Conservation (phyloP, 2,113 vertebrate species). For the Capricornis sumatraensis region DNA sequence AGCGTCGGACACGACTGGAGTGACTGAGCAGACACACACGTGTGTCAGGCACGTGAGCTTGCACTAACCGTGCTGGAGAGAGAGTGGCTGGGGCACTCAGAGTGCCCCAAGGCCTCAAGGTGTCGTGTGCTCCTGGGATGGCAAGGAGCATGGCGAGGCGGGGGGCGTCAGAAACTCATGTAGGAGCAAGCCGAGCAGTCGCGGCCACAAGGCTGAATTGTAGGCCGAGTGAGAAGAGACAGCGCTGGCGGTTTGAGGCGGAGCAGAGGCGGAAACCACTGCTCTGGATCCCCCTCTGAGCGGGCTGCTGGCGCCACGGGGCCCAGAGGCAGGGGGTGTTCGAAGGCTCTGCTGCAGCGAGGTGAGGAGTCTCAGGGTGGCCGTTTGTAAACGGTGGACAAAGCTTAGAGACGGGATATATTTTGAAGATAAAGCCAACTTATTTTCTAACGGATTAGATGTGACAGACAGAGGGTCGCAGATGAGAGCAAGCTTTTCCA, state of each 20-base stretch:
- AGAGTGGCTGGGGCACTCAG: neutral
- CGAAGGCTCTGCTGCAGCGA: neutral
- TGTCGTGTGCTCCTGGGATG: fast-evolving
- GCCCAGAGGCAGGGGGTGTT: too few relatives aligned
- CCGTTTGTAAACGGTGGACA: neutral
- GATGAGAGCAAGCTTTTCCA: neutral
- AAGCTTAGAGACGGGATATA: neutral
- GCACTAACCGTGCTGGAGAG: neutral
- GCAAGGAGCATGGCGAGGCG: too few relatives aligned
- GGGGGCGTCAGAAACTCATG: neutral
- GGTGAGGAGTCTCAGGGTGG: neutral
- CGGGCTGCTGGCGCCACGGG: fast-evolving
- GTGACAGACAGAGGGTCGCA: neutral
- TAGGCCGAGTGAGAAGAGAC: neutral
- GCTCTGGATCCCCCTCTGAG: neutral
- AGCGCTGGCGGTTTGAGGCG: neutral
- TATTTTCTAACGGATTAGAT: neutral
- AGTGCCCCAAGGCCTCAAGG: neutral
- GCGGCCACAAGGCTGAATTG: neutral
- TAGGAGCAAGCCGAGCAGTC: neutral
- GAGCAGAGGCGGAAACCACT: neutral
- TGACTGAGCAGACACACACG: fast-evolving
- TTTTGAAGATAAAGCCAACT: neutral
- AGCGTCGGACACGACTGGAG: fast-evolving
- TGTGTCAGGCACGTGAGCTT: neutral